Evolutionary conservation across 2,888 invertebrate genomes (phyloP).

Genomic region (Cinara cedri): DNA sequence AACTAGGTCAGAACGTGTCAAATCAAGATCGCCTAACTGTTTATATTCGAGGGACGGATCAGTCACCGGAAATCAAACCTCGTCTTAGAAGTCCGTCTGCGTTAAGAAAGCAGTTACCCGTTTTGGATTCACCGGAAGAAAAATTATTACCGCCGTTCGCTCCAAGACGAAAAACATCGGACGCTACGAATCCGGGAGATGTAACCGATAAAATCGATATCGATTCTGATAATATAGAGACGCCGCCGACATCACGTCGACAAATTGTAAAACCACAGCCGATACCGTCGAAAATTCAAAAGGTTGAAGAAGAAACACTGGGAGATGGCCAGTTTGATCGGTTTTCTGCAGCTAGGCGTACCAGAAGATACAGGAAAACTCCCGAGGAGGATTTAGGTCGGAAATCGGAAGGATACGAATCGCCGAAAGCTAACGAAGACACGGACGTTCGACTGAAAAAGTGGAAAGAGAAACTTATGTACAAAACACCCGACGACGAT

Average conservation of each 20-base stretch:
- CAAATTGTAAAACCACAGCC: conserved; percentile 67
- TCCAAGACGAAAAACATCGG: conserved; percentile 60
- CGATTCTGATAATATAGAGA: conserved; percentile 89
- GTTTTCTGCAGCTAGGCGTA: conserved; percentile 80
- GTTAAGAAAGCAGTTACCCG: background rate
- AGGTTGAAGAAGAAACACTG: conserved; percentile 64
- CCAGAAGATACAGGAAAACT: conserved; percentile 75
- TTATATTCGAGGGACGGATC: conserved; percentile 67
- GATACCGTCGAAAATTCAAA: conserved; percentile 57
- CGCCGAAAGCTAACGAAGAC: conserved; percentile 62
- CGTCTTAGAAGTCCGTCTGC: background rate
- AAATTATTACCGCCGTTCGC: conserved; percentile 62
- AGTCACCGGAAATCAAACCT: conserved; percentile 59
- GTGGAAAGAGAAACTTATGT: conserved; percentile 47
- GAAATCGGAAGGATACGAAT: conserved; percentile 62
- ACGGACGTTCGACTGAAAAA: conserved; percentile 63
- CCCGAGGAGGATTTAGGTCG: conserved; percentile 62
- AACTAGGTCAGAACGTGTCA: conserved; percentile 64
- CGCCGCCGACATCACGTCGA: conserved; percentile 81
- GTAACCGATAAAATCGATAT: conserved; percentile 77
- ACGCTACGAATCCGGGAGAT: conserved; percentile 61
- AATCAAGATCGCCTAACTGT: conserved; percentile 67
- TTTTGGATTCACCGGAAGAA: conserved; percentile 64
- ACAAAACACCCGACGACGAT: conserved; percentile 23
- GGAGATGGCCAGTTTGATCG: conserved; percentile 84